phyloP scores from a whole-genome alignment of 2,113 vertebrate species.

The Oreocharis arfaki region DNA sequence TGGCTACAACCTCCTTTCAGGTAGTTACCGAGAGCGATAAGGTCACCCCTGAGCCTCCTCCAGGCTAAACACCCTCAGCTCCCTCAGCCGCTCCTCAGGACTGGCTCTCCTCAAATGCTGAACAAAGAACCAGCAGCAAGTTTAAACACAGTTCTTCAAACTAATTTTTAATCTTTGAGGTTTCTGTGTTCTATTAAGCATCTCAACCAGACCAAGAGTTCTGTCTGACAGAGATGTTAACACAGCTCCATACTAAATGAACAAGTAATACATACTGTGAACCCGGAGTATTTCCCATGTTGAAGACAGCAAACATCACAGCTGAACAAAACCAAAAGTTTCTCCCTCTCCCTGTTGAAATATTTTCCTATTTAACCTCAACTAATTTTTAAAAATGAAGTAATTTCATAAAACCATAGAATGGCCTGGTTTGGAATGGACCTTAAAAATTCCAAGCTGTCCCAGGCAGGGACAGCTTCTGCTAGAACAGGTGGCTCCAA shows the following conservation, averaged over 20 bases:
- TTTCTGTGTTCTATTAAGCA: not conserved
- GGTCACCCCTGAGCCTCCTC: not conserved
- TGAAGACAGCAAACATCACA: not conserved
- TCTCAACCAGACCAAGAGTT: not conserved
- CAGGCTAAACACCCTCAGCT: not conserved
- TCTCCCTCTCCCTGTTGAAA: not conserved
- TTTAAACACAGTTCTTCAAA: not conserved
- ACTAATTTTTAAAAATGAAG: not conserved
- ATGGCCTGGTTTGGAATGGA: not conserved
- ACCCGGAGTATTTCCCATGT: rapidly evolving
- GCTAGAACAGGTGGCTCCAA: not conserved
- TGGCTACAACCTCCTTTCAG: not conserved
- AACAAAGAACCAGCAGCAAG: not conserved
- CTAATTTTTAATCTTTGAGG: not conserved
- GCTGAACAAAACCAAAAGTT: not conserved
- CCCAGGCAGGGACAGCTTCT: not conserved
- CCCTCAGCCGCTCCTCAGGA: not conserved
- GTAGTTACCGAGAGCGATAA: rapidly evolving
- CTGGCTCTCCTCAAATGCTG: not conserved
- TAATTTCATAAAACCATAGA: not conserved
- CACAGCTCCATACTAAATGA: not conserved
- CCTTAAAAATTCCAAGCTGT: not conserved
- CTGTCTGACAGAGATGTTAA: not conserved
- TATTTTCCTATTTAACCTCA: not conserved
- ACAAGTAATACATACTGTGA: not conserved